Base-by-base conservation (phyloP, 2,888 invertebrate genomes). In the Synanthedon vespiformis region DNA sequence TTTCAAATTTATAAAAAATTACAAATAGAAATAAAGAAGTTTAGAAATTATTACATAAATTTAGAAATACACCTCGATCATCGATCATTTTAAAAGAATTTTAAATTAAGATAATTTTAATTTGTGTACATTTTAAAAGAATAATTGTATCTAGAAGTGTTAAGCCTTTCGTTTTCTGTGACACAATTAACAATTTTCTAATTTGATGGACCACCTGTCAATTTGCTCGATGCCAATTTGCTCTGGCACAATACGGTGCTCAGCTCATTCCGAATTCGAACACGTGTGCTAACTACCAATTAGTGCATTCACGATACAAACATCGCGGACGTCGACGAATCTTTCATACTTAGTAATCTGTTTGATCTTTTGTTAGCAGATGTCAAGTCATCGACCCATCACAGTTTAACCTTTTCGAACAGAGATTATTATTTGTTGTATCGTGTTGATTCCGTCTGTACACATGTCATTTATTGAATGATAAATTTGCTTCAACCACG, bases 191-290 rank as follows among this genome's bases (percentile, higher is more conserved):
- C 13, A 5, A 44, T 44, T 44, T 44, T 44, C 13, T 14, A 6
- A 44, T 44, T 44, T 44, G 44, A 44, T 12, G 12, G 44, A 58
- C 58, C 58, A 61, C 53, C 69, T 64, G 68, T 74, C 73, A 72
- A 64, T 64, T 52, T 51, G 51, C 59, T 68, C 64, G 64, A 70
- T 56, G 62, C 60, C 61, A 63, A 67, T 64, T 68, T 63, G 65
- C 70, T 62, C 68, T 67, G 60, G 65, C 64, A 58, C 65, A 64
- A 61, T 66, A 62, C 4, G 44, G 13, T 34, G 34, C 10, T 34
- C 34, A 52, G 52, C 54, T 64, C 59, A 52, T 57, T 52, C 56
- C 57, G 61, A 59, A 62, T 64, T 64, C 58, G 58, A 59, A 61
- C 44, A 44, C 18, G 48, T 48, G 48, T 48, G 64, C 63, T 68